Base-by-base conservation (phyloP, 2,113 vertebrate species). In the Tiliqua scincoides region DNA sequence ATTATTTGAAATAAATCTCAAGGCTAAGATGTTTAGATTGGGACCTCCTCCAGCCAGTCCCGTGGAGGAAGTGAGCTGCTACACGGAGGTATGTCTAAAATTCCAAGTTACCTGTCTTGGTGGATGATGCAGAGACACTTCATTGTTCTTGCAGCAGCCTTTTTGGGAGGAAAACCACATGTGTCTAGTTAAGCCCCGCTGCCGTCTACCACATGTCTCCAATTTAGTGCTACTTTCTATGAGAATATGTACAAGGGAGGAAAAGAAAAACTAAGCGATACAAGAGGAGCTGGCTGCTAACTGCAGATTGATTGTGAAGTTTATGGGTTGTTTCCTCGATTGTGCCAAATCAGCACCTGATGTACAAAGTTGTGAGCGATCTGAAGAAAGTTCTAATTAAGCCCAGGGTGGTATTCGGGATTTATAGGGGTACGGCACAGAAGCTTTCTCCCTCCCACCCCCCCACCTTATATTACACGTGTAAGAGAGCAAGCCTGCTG, bases 241-340 rank as follows among this genome's bases (percentile, higher is more conserved):
- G 83, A 94, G 87, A 94, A 94, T 91, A 85, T 78, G 89, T 92
- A 92, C 87, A 93, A 94, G 83, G 74, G 48, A 32, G 52, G 27
- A 85, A 65, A 77, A 25, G 86, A 89, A 84, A 90, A 91, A 93
- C 90, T 85, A 88, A 90, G 85, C 74, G 86, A 89, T 72, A 83
- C 2, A 6, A 95, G 76, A 78, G 85, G 80, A 87, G 87, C 85
- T 95, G 90, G 90, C 86, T 93, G 71, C 89, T 94, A 82, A 92
- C 84, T 93, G 92, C 89, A 92, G 89, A 94, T 94, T 95, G 92
- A 93, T 94, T 93, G 89, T 93, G 92, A 93, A 93, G 85, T 94
- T 94, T 95, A 92, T 92, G 91, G 91, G 86, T 94, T 95, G 90
- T 94, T 96, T 95, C 88, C 93, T 94, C 89, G 87, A 92, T 85